Evolutionary conservation across 2,113 vertebrate species (phyloP), one percentile per base, ranked within the genome.

Genomic region (Oreochromis tanganicae): DNA sequence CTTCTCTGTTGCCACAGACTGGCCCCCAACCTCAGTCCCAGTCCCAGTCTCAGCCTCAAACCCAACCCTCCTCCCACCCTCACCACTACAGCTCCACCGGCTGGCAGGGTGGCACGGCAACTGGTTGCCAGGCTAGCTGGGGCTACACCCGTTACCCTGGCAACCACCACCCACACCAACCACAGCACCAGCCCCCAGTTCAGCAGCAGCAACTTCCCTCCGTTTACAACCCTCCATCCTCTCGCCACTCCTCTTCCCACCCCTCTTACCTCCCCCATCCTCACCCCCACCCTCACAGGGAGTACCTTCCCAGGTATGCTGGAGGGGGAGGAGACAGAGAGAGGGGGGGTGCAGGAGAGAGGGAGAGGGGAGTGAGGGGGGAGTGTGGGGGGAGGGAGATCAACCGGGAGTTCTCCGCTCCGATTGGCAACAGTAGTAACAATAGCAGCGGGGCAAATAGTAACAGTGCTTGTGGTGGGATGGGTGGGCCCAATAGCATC

Each of bases 141-240:
- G 95, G 95, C 78, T 97, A 97, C 88, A 88, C 93, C 80, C 96
- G 96, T 92, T 97, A 97, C 94, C 95, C 96, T 84, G 93, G 96
- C 86, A 96, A 95, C 93, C 96, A 97, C 90, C 96, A 96, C 84
- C 87, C 95, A 56, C 96, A 96, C 87, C 95, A 96, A 61, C 94
- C 91, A 56, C 95, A 96, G 89, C 96, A 96, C 85, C 96, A 96
- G 87, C 95, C 96, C 57, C 96, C 96, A 5, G 96, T 96, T 82
- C 97, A 97, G 90, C 96, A 97, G 91, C 96, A 97, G 92, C 97
- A 97, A 87, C 93, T 97, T 84, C 96, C 97, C 48, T 97, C 97
- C 5, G 96, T 97, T 82, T 97, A 97, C 92, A 97, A 96, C 91
- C 95, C 96, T 88, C 96, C 96, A 7, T 97, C 96, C 52, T 96